Base-by-base conservation (phyloP, 2,888 invertebrate species). In the Pollenia amentaria region DNA sequence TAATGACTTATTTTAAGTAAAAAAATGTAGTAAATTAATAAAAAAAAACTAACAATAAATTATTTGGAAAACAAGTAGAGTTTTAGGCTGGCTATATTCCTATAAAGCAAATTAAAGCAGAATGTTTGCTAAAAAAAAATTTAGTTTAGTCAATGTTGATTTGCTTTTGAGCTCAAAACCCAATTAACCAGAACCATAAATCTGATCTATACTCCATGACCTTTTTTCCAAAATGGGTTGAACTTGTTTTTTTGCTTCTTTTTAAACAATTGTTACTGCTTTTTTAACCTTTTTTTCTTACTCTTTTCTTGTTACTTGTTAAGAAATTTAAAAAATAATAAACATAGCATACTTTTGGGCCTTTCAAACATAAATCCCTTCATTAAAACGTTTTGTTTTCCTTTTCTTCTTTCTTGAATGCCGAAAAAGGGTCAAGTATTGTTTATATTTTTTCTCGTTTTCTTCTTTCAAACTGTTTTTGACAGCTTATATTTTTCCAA, bases 321-420 rank as follows among this genome's bases (percentile, higher is more conserved):
- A 29, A 29, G 29, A 29, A 29, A 6, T 29, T 6, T 6, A 29
- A 29, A 21, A 65, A 46, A 46, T 1, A 62, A 11, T 51, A 14
- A 18, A 46, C 12, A 21, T 64, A 53, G 48, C 76, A 51, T 64
- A 64, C 75, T 53, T 75, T 64, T 14, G 42, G 51, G 42, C 42
- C 42, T 21, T 9, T 11, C 7, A 53, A 21, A 14, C 4, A 51
- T 29, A 29, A 18, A 75, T n/a, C 16, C 18, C 51, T 75, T 48
- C 18, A 75, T 62, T 51, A 51, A 40, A 40, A 44, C 16, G 11
- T 12, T 1, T 64, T 64, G 14, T 67, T 38, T 67, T 16, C 10
- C 2, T 14, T 48, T 42, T 21, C 3, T 1, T 1, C 3, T 11
- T 18, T 75, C 14, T 51, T n/a, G 29, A 29, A n/a, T 51, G 10